Conservation (phyloP, 2,888 invertebrate genomes). For the Sicus ferrugineus region DNA sequence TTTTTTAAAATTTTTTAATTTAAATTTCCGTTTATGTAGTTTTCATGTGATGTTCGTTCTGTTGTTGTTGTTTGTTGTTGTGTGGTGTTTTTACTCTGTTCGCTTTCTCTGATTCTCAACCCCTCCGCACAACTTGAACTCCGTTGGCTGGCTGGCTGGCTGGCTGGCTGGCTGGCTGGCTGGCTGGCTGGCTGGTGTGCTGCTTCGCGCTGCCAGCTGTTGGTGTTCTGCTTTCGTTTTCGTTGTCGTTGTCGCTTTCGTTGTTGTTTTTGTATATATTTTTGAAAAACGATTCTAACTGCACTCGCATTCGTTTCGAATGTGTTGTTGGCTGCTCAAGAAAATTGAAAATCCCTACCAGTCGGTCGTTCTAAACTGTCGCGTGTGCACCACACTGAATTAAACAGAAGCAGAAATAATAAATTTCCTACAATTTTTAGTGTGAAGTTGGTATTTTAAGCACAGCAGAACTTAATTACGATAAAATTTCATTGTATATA, state of each 20-base stretch:
- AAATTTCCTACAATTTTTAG: too few species aligned
- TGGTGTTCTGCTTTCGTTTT: slow-evolving; percentile 20
- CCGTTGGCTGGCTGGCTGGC: neutral
- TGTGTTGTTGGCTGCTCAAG: slow-evolving; percentile 12
- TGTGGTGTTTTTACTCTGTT: slow-evolving; percentile 5
- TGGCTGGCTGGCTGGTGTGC: neutral
- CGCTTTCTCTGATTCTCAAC: neutral
- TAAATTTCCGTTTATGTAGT: slow-evolving; percentile 25
- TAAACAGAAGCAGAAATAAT: neutral
- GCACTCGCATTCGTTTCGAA: neutral
- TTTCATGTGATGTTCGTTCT: slow-evolving; percentile 1
- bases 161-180: neutral
- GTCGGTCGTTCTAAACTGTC: slow-evolving; percentile 28
- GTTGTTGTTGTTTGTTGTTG: neutral
- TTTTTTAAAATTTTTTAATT: slow-evolving; percentile 27
- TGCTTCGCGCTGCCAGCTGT: neutral
- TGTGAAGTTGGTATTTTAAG: too few species aligned
- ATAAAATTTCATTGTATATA: too few species aligned
- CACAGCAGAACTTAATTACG: too few species aligned
- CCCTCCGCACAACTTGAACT: neutral
- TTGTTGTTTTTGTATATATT: slow-evolving; percentile 9
- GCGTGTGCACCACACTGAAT: slow-evolving; percentile 27
- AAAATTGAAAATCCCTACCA: slow-evolving; percentile 27
- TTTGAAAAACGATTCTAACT: slow-evolving; percentile 28
- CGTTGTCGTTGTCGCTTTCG: neutral